Evolutionary conservation across 64 coral and sea anemone species (phyloP), one percentile per base, ranked within the genome.

Genomic region (Actinia tenebrosa): DNA sequence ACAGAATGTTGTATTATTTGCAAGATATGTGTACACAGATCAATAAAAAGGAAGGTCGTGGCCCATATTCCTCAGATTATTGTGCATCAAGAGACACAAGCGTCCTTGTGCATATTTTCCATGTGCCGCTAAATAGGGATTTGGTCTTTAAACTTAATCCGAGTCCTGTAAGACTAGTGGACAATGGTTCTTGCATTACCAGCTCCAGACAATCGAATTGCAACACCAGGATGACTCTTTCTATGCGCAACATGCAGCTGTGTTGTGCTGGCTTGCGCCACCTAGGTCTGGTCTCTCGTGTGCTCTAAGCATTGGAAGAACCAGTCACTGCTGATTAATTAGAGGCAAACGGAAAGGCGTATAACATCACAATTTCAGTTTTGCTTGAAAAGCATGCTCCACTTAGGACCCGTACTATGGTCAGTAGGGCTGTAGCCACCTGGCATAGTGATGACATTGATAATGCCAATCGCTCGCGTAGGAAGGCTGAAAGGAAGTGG

Each of bases 401-500:
- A 16, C 11, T 47, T 20, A 87, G 20, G 60, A 62, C 17, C 6
- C 60, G 60, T 6, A 62, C 60, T 62, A 4, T 4, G 17, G 60
- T 62, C 10, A 87, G 42, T 52, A 0, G 86, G 18, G 5, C 86
- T 13, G 16, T 45, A 0, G 84, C 86, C 18, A 83, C 83, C 54
- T 86, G 72, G 89, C 86, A 60, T 56, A 86, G 79, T 80, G 71
- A 86, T 44, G 4, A 54, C 18, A 86, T 91, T 16, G 75, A 80
- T n/a, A 56, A 3, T 23, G 84, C 54, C 15, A 86, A 91, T 10
- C 0, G 56, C 2, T 3, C 26, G 19, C 75, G 72, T 17, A 86
- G 44, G 59, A 78, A 64, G 84, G 83, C 20, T n/a, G 84, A 91
- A 61, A 53, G 84, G 4, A 86, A 86, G 63, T 91, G 89, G 89